These are phyloP conservation scores for Rhamnusium bicolor DNA, from an alignment of 2,888 invertebrate species.

Conservation along the genomic window DNA sequence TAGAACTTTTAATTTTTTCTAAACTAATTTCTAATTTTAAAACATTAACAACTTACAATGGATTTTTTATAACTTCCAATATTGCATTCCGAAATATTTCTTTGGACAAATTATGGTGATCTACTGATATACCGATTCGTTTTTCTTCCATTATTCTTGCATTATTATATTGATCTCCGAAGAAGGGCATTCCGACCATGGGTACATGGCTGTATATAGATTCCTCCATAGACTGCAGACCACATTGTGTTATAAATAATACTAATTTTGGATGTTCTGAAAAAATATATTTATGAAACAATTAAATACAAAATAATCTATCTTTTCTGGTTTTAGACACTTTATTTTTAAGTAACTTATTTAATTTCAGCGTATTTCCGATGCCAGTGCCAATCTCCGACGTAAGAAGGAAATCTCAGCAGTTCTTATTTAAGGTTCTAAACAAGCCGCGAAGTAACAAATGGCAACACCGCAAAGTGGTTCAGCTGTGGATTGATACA, in stretches of 20 bases:
- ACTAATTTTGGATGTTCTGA: conserved; percentile 43
- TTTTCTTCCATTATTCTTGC: conserved; percentile 49
- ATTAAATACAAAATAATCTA: too few relatives aligned
- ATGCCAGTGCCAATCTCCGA: too few relatives aligned
- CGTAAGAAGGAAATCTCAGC: too few relatives aligned
- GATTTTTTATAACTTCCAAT: conserved; percentile 57
- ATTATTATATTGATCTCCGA: conserved; percentile 61
- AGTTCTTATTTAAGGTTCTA: too few relatives aligned
- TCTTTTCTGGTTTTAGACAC: too few relatives aligned
- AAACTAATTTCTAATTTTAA: neutral
- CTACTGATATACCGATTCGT: conserved; percentile 51
- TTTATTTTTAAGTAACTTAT: too few relatives aligned
- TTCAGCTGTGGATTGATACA: too few relatives aligned
- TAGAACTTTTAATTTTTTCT: too few relatives aligned
- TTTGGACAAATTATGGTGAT: conserved; percentile 47
- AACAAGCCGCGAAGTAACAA: too few relatives aligned
- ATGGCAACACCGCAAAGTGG: too few relatives aligned
- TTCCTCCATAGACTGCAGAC: conserved; percentile 68
- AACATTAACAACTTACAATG: conserved; percentile 50
- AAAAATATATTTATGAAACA: too few relatives aligned
- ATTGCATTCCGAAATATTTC: conserved; percentile 53
- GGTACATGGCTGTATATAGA: conserved; percentile 67
- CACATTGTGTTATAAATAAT: conserved; percentile 48
- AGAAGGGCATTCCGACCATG: conserved; percentile 66
- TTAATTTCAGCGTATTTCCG: too few relatives aligned